These are phyloP conservation scores for Enteromius viviparus DNA, from an alignment of 2,797 vertebrate species.

Conservation along the genomic window DNA sequence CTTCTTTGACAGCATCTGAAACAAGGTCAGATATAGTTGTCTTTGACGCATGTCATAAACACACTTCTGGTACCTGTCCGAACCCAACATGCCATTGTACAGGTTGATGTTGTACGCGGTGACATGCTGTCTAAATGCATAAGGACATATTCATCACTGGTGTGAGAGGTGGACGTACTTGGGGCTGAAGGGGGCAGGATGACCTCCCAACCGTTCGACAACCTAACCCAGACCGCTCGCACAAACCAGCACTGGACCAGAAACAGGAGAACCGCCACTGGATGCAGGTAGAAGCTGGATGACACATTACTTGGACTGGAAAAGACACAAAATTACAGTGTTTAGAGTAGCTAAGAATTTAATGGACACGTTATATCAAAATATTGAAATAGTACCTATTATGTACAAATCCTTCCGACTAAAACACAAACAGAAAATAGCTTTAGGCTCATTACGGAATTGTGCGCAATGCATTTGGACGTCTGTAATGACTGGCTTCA, in stretches of 20 bases:
- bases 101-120: constrained; percentile 31
- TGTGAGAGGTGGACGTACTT: constrained; percentile 10
- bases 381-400: constrained; percentile 11
- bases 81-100: constrained; percentile 21
- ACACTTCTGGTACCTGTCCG: constrained; percentile 36
- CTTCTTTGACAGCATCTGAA: constrained; percentile 28
- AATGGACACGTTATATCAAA: not conserved
- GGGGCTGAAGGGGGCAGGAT: constrained; percentile 26
- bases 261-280: not conserved
- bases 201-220: not conserved
- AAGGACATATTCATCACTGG: constrained; percentile 41
- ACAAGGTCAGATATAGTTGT: constrained; percentile 20
- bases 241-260: not conserved
- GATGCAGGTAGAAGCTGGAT: constrained; percentile 11
- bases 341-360: constrained; percentile 16
- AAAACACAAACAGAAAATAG: constrained; percentile 25
- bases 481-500: constrained; percentile 40
- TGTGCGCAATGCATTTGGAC: constrained; percentile 26
- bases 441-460: constrained; percentile 14
- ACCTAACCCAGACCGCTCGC: constrained; percentile 6
- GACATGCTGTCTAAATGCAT: constrained; percentile 54
- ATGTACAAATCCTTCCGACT: constrained; percentile 5
- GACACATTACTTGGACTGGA: constrained; percentile 9
- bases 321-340: not conserved
- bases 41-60: constrained; percentile 47